phyloP scores from a whole-genome alignment of 2,797 vertebrate species.

The Schizopygopsis malacanthus region DNA sequence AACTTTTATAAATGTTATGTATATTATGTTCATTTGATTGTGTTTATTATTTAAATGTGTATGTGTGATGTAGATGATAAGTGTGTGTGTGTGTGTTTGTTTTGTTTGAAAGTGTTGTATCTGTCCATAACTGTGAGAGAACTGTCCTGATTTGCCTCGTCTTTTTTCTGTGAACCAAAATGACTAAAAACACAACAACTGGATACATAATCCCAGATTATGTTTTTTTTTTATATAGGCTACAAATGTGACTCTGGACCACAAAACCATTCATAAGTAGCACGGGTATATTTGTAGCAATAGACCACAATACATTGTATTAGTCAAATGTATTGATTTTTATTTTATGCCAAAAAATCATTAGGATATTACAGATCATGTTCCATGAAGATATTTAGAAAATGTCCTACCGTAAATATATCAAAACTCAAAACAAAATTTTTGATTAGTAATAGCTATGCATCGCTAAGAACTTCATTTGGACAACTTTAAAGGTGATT shows the following conservation, averaged over 20 bases:
- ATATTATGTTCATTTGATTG: constrained; percentile 33
- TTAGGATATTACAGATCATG: no score
- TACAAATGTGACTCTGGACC: background rate
- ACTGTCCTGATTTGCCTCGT: constrained; percentile 13
- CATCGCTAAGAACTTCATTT: no score
- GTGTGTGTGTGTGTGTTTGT: background rate
- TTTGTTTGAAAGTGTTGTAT: constrained; percentile 24
- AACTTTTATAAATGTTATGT: constrained; percentile 33
- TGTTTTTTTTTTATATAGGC: background rate
- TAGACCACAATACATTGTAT: no score
- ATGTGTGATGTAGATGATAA: constrained; percentile 23
- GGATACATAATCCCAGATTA: background rate
- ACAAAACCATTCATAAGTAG: no score
- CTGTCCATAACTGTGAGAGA: constrained; percentile 6
- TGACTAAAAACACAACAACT: constrained; percentile 16
- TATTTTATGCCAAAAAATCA: no score
- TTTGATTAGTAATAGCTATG: no score
- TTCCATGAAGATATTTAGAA: no score
- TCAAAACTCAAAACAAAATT: no score
- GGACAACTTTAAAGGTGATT: no score
- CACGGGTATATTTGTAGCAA: no score
- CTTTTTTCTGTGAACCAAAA: constrained; percentile 4
- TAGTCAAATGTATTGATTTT: no score
- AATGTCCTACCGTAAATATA: no score
- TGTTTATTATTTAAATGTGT: constrained; percentile 22